Evolutionary conservation across 2,888 invertebrate genomes (phyloP).

Genomic region (Stratiomys singularior): DNA sequence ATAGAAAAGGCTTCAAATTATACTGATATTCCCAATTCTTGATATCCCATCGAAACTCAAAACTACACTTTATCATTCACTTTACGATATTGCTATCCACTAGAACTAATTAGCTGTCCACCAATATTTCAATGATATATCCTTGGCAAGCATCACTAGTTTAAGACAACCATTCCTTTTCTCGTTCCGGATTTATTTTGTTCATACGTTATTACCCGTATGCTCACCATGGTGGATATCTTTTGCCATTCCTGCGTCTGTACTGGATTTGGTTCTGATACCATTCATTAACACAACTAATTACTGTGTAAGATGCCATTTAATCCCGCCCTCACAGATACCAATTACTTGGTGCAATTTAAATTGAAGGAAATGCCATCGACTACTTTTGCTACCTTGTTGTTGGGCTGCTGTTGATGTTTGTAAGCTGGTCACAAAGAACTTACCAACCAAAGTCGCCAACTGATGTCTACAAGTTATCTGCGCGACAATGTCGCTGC

Average conservation of each 20-base stretch:
- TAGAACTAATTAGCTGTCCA: conserved; percentile 8
- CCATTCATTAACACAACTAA: conserved; percentile 41
- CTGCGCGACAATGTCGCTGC: too few relatives aligned
- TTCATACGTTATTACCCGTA: not conserved
- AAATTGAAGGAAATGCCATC: conserved; percentile 15
- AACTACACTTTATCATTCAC: too few relatives aligned
- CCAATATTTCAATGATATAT: conserved; percentile 3
- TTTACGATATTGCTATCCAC: not conserved
- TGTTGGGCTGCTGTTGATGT: too few relatives aligned
- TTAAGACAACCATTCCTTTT: not conserved
- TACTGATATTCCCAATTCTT: too few relatives aligned
- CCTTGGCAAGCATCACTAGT: not conserved
- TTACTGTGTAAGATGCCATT: conserved; percentile 46
- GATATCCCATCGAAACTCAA: too few relatives aligned
- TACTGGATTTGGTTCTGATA: not conserved
- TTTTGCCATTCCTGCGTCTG: not conserved
- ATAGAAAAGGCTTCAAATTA: too few relatives aligned
- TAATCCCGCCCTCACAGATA: conserved; percentile 43
- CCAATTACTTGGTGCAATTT: conserved; percentile 30
- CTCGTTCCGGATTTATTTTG: not conserved
- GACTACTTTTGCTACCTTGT: not conserved
- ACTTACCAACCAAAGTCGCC: too few relatives aligned
- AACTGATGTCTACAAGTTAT: too few relatives aligned
- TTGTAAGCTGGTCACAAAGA: too few relatives aligned
- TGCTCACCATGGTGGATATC: not conserved